Conservation (phyloP, 2,888 invertebrate genomes). For the Lamellibrachia satsuma region DNA sequence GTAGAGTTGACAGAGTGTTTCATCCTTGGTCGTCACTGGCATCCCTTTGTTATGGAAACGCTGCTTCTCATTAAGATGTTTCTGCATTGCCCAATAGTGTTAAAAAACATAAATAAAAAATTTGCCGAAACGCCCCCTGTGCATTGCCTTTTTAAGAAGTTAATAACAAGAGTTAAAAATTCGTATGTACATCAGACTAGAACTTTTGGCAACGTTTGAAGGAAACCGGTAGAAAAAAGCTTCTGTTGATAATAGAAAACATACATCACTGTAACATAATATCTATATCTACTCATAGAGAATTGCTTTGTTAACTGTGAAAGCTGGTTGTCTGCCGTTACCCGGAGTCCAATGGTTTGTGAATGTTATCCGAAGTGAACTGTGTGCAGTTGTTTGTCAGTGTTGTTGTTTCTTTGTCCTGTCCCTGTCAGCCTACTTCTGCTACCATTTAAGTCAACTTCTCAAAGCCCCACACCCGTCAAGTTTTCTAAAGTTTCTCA, state of each 20-base stretch:
- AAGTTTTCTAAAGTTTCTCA: not conserved
- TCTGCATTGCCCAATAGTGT: not conserved
- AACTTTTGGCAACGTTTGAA: not conserved
- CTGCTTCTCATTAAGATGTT: not conserved
- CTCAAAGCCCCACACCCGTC: not conserved
- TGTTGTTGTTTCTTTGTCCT: not conserved
- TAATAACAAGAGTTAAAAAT: not conserved
- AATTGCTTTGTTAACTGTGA: not conserved
- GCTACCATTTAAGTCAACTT: not conserved
- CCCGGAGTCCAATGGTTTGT: not conserved
- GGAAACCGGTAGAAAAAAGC: not conserved
- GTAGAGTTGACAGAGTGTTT: not conserved
- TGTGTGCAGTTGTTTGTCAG: not conserved
- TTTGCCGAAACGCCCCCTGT: not conserved
- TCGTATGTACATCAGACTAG: not conserved
- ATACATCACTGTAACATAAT: not conserved
- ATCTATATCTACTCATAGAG: not conserved
- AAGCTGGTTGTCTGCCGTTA: not conserved
- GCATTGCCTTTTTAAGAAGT: not conserved
- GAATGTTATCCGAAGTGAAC: not conserved
- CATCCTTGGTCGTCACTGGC: not conserved
- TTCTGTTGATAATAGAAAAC: slow-evolving; percentile 4
- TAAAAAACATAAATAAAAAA: not conserved
- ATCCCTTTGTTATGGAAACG: not conserved
- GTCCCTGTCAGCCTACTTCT: not conserved